phyloP scores from a whole-genome alignment of 1,140 invertebrate genomes.

The Papilio machaon region DNA sequence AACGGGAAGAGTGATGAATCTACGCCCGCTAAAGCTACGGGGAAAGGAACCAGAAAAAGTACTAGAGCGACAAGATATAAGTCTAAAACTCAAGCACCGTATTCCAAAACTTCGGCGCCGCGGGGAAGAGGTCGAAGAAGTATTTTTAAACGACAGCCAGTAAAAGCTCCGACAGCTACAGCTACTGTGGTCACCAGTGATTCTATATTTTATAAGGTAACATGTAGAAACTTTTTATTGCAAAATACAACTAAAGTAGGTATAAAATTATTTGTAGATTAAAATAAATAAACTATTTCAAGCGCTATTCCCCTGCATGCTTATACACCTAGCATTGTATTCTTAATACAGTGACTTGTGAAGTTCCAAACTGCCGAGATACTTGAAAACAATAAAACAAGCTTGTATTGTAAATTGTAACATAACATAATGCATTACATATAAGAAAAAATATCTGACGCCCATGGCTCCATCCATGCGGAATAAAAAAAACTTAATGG shows the following conservation, averaged over 20 bases:
- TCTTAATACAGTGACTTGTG: too few relatives aligned
- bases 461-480: too few relatives aligned
- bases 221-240: background rate
- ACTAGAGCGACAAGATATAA: constrained; percentile 77
- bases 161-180: constrained; percentile 90
- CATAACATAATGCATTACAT: too few relatives aligned
- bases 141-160: constrained; percentile 91
- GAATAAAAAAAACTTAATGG: too few relatives aligned
- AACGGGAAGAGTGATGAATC: constrained; percentile 65
- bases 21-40: constrained; percentile 71
- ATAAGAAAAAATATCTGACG: too few relatives aligned
- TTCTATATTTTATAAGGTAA: constrained; percentile 91
- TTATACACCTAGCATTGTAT: too few relatives aligned
- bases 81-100: constrained; percentile 64
- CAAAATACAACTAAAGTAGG: background rate
- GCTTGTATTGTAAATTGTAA: too few relatives aligned
- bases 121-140: constrained; percentile 89
- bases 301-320: too few relatives aligned
- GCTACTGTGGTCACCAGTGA: constrained; percentile 91
- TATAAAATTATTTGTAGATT: background rate
- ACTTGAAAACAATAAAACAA: too few relatives aligned
- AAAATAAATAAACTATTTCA: too few relatives aligned
- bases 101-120: constrained; percentile 73
- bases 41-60: constrained; percentile 75
- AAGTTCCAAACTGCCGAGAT: too few relatives aligned